Evolutionary conservation across 2,888 invertebrate genomes (phyloP).

Genomic region (Steinernema carpocapsae): DNA sequence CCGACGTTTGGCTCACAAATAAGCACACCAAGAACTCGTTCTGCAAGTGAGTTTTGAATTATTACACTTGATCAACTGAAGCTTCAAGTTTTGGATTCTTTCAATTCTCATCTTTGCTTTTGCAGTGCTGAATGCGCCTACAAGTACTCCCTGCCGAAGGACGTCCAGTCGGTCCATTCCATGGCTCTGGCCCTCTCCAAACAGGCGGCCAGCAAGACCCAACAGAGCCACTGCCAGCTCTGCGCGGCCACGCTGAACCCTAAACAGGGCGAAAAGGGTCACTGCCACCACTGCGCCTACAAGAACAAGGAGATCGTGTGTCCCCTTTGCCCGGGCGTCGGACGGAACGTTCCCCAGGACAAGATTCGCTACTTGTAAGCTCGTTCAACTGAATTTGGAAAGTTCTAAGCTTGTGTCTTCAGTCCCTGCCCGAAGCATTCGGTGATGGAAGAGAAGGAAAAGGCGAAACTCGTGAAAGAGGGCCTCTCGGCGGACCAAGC

Average conservation of each 20-base stretch:
- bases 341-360: neutral
- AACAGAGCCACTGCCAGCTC: neutral
- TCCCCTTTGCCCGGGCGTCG: neutral
- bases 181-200: neutral
- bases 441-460: neutral
- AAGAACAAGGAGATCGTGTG: neutral
- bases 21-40: neutral
- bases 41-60: neutral
- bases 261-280: neutral
- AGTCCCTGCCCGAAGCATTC: neutral
- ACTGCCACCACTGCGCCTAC: neutral
- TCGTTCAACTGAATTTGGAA: neutral
- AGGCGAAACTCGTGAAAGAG: neutral
- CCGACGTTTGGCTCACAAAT: neutral
- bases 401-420: neutral
- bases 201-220: neutral
- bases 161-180: neutral
- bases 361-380: neutral
- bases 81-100: too few relatives aligned
- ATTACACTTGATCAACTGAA: neutral
- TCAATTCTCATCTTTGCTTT: neutral
- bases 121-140: neutral
- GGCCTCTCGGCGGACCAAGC: neutral
- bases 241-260: neutral
- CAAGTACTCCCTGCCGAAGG: conserved; percentile 9